Conservation (phyloP, 2,797 vertebrate species). For the Cheirogaleus major region DNA sequence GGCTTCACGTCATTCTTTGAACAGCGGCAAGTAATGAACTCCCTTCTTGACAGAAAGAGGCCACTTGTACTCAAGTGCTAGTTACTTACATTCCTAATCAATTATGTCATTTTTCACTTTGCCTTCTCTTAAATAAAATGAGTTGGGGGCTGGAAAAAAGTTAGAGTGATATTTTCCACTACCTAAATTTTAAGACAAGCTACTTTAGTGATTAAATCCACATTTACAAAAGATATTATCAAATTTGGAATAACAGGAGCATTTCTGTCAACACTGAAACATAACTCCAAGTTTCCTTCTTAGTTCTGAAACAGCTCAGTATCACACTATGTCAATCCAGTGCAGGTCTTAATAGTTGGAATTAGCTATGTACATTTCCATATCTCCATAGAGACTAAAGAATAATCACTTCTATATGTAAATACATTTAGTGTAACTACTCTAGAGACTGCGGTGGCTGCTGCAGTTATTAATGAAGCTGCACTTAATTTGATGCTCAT, state of each 20-base stretch:
- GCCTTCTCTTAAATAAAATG: neutral
- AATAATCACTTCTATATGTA: slow-evolving; percentile 75
- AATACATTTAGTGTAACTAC: slow-evolving; percentile 68
- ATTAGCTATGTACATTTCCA: slow-evolving; percentile 51
- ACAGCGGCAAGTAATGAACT: slow-evolving; percentile 20
- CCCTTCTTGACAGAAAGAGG: neutral
- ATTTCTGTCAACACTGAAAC: slow-evolving; percentile 15
- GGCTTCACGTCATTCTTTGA: slow-evolving; percentile 28
- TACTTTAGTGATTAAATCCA: neutral
- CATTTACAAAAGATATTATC: neutral
- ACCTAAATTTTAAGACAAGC: neutral
- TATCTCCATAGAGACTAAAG: slow-evolving; percentile 58
- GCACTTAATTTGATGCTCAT: slow-evolving; percentile 51
- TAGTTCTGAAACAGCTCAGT: neutral
- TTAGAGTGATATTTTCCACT: neutral
- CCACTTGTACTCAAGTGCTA: neutral
- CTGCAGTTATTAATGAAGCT: slow-evolving; percentile 68
- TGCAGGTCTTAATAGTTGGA: slow-evolving; percentile 11
- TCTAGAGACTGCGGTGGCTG: slow-evolving; percentile 31
- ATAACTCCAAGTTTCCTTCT: neutral
- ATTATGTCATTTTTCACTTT: slow-evolving; percentile 32
- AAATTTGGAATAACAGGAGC: neutral
- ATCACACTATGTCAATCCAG: neutral
- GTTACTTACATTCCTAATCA: slow-evolving; percentile 55
- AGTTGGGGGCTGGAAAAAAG: neutral